A percentile compares a stretch with the other conserved stretches of the same genome.
phyloP scores from a whole-genome alignment of 2,888 invertebrate genomes.

The Pandemis cinnamomeana region DNA sequence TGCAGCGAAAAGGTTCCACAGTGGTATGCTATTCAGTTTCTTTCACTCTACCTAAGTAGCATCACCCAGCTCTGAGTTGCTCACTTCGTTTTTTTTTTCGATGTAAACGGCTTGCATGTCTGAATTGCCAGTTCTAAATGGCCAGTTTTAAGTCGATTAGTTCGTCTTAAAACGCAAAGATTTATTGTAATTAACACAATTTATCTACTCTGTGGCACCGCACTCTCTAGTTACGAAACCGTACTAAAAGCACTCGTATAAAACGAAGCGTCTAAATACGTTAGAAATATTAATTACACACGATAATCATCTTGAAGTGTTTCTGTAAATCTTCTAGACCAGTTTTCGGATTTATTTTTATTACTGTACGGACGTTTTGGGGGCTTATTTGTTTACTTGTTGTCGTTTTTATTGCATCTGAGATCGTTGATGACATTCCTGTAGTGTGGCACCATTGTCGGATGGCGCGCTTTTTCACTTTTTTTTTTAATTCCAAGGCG shows the following conservation, averaged over 20 bases:
- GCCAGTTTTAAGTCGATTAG: conserved; percentile 16
- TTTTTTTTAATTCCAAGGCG: conserved; percentile 26
- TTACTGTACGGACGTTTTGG: conserved; percentile 40
- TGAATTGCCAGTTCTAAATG: conserved; percentile 10
- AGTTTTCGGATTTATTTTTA: conserved; percentile 54
- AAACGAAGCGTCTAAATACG: conserved; percentile 50
- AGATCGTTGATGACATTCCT: conserved; percentile 47
- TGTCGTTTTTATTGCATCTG: conserved; percentile 47
- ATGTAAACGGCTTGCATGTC: not conserved
- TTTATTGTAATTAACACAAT: conserved; percentile 37
- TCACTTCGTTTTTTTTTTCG: not conserved
- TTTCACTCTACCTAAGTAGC: not conserved
- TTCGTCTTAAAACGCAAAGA: conserved; percentile 24
- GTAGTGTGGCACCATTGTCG: conserved; percentile 47
- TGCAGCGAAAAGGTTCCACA: no score
- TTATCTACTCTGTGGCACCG: conserved; percentile 18
- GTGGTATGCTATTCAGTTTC: no score
- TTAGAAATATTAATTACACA: conserved; percentile 54
- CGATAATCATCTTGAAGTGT: conserved; percentile 53
- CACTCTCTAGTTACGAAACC: conserved; percentile 41
- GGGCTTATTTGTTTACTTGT: conserved; percentile 44
- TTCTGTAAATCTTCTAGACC: conserved; percentile 53
- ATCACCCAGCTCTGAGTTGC: not conserved
- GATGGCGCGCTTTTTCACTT: conserved; percentile 38
- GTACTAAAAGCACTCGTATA: conserved; percentile 43